Conservation (phyloP, 2,888 invertebrate genomes). For the Eupithecia vulgata region DNA sequence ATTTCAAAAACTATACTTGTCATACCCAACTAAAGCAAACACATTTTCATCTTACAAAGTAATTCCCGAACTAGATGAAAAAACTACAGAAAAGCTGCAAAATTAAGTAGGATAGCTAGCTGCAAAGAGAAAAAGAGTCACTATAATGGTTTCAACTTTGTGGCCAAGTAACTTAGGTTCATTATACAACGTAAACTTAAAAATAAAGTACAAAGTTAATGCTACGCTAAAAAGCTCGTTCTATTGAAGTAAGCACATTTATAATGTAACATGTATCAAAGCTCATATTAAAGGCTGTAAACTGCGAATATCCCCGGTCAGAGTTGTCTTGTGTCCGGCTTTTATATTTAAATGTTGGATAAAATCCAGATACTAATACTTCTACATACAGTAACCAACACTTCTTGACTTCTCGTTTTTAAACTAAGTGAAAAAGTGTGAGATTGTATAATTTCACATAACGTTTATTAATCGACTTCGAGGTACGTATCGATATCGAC, state of each 20-base stretch:
- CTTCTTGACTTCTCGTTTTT: no score
- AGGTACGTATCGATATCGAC: no score
- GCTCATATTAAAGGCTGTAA: conserved; percentile 19
- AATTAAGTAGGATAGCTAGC: background rate
- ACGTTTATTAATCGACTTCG: no score
- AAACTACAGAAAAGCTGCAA: background rate
- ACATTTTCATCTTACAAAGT: background rate
- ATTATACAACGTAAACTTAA: background rate
- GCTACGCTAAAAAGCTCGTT: conserved; percentile 13
- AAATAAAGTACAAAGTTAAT: conserved; percentile 9
- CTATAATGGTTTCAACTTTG: background rate
- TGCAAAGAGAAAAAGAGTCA: background rate
- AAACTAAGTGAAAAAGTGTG: no score
- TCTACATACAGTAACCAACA: background rate
- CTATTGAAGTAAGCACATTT: conserved; percentile 13
- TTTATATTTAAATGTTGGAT: background rate
- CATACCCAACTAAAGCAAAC: no score
- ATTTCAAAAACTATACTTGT: no score
- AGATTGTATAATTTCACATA: no score
- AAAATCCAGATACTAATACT: no score
- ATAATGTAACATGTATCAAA: conserved; percentile 15
- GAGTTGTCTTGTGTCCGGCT: background rate
- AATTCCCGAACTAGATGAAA: background rate
- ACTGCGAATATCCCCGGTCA: background rate
- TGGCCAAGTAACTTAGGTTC: background rate